A percentile compares a stretch with the other conserved stretches of the same genome.
phyloP scores from a whole-genome alignment of 2,113 vertebrate genomes.

The Entosphenus tridentatus region DNA sequence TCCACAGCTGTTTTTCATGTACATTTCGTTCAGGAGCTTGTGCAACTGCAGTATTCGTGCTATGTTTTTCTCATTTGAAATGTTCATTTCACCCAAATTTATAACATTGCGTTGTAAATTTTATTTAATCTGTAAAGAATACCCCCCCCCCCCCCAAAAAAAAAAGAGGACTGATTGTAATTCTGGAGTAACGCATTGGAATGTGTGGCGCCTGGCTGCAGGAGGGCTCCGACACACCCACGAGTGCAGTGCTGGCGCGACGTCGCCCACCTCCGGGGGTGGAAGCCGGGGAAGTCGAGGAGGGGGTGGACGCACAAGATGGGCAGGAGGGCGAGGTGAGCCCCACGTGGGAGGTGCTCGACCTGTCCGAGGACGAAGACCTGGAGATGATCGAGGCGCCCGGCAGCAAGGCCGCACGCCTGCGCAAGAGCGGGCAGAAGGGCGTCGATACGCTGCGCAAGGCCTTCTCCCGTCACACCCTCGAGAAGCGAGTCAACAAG shows the following conservation, averaged over 20 bases:
- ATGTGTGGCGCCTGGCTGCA: background rate
- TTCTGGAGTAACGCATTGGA: too few species aligned
- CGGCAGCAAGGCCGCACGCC: background rate
- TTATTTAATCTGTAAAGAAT: too few species aligned
- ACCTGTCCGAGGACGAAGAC: conserved; percentile 5
- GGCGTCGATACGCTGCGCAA: conserved; percentile 70
- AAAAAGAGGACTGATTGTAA: too few species aligned
- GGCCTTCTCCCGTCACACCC: conserved; percentile 71
- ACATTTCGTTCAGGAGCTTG: too few species aligned
- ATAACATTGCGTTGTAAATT: too few species aligned
- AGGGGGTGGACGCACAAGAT: background rate
- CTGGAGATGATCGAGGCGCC: conserved; percentile 4
- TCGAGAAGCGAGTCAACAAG: conserved; percentile 83
- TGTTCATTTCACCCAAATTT: too few species aligned
- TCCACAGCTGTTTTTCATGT: too few species aligned
- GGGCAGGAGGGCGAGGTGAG: background rate
- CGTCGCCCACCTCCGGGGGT: background rate
- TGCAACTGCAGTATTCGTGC: too few species aligned
- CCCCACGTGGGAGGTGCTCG: background rate
- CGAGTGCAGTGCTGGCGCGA: background rate
- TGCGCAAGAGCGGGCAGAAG: background rate
- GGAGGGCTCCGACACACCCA: background rate
- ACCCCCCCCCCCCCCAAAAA: too few species aligned
- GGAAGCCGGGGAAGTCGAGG: conserved; percentile 1
- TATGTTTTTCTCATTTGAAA: too few species aligned